A percentile compares a stretch with the other conserved stretches of the same genome.
phyloP scores from a whole-genome alignment of 2,113 vertebrate species.

The Nicator chloris region DNA sequence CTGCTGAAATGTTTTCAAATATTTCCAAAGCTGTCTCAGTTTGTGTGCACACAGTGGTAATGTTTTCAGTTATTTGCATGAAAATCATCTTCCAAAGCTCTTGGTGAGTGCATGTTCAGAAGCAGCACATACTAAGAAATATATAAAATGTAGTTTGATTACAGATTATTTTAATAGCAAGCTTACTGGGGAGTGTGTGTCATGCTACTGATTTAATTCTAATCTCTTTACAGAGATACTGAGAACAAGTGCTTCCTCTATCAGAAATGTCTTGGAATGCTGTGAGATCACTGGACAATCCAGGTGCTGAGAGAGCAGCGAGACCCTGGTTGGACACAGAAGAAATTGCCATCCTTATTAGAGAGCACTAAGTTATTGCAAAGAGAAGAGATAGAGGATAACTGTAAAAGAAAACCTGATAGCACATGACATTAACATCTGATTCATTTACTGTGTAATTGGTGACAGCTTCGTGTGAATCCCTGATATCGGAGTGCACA shows the following conservation, averaged over 20 bases:
- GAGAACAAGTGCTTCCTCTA: background rate
- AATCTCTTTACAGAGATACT: slow-evolving; percentile 25
- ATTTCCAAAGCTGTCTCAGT: background rate
- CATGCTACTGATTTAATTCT: background rate
- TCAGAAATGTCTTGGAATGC: background rate
- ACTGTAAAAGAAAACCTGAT: background rate
- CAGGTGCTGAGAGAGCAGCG: background rate
- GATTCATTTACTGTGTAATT: background rate
- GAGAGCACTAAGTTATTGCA: background rate
- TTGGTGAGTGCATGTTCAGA: background rate
- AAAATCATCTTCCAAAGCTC: background rate
- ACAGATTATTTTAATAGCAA: background rate
- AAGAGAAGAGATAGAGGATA: background rate
- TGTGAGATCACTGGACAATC: background rate
- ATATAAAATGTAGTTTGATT: background rate
- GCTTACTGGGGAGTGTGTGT: background rate
- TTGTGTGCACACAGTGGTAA: background rate
- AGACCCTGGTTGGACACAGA: background rate
- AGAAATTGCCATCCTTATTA: background rate
- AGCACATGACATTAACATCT: background rate
- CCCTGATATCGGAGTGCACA: background rate
- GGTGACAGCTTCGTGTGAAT: background rate
- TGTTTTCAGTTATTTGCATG: background rate
- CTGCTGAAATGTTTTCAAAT: background rate
- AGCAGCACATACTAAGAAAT: background rate